Conservation (phyloP, 2,888 invertebrate species). For the Spodoptera exigua region DNA sequence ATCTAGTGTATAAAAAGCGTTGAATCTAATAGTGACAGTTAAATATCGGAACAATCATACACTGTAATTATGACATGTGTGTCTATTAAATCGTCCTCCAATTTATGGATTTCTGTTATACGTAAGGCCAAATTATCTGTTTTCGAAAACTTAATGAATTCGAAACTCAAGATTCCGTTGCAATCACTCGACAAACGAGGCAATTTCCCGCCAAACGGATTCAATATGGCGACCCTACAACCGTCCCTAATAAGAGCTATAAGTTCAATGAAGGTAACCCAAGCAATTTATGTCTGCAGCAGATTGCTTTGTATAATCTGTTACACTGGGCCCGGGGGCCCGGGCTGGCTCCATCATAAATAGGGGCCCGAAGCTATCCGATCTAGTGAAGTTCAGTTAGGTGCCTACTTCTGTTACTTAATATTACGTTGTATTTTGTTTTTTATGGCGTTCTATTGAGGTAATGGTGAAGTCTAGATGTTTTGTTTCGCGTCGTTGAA, state of each 20-base stretch:
- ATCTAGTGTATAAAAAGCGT: too few relatives aligned
- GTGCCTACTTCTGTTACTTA: constrained; percentile 20
- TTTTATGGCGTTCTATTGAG: neutral
- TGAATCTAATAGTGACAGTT: too few relatives aligned
- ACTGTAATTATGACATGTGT: neutral
- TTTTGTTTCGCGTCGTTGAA: too few relatives aligned
- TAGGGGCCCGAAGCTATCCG: constrained; percentile 77
- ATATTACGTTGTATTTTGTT: constrained; percentile 3
- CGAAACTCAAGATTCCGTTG: too few relatives aligned
- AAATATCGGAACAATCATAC: neutral
- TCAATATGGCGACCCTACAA: constrained; percentile 21
- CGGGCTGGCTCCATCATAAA: constrained; percentile 71
- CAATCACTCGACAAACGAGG: too few relatives aligned
- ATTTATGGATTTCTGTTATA: neutral
- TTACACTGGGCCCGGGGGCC: constrained; percentile 60
- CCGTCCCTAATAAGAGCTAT: constrained; percentile 73
- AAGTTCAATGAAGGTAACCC: constrained; percentile 70
- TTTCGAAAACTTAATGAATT: too few relatives aligned
- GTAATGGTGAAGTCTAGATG: too few relatives aligned
- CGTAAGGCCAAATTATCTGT: too few relatives aligned
- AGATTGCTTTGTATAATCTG: constrained; percentile 79
- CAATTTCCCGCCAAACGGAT: constrained; percentile 1
- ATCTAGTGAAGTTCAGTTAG: constrained; percentile 64
- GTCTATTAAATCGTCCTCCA: too few relatives aligned
- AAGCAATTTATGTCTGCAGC: constrained; percentile 82